Conservation (phyloP, 2,113 vertebrate species). For the Sardina pilchardus region DNA sequence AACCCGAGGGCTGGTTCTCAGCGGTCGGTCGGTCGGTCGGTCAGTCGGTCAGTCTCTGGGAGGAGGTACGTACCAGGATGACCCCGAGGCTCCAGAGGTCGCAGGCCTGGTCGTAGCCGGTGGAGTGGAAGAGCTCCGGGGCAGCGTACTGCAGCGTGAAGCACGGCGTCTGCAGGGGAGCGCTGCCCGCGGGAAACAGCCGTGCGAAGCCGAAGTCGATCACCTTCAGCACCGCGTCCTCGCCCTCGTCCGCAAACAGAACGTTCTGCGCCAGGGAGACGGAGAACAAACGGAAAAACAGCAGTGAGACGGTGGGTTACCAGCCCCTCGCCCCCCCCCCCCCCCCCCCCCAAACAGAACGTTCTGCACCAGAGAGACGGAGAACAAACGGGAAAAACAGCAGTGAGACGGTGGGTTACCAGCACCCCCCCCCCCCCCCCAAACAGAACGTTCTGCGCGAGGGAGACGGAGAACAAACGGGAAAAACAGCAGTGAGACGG, state of each 20-base stretch:
- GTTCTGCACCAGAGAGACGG: slow-evolving; percentile 70
- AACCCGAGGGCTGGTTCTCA: no score
- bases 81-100: slow-evolving; percentile 94
- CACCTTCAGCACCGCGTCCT: slow-evolving; percentile 82
- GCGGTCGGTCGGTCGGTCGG: no score
- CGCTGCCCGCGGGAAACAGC: slow-evolving; percentile 82
- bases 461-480: background rate
- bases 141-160: slow-evolving; percentile 92
- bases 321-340: no score
- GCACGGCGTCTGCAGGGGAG: slow-evolving; percentile 89
- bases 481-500: background rate
- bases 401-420: background rate
- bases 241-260: slow-evolving; percentile 81
- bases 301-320: background rate
- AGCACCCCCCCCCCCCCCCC: slow-evolving; percentile 78
- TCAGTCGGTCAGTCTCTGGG: no score
- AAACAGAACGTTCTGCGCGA: slow-evolving; percentile 83
- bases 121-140: slow-evolving; percentile 83
- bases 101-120: slow-evolving; percentile 88
- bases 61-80: slow-evolving; percentile 78
- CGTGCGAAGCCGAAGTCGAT: slow-evolving; percentile 92
- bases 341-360: slow-evolving; percentile 83
- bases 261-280: slow-evolving; percentile 75
- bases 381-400: background rate
- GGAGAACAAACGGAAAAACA: background rate